Evolutionary conservation across 2,113 vertebrate species (phyloP).

Genomic region (Phalacrocorax carbo): DNA sequence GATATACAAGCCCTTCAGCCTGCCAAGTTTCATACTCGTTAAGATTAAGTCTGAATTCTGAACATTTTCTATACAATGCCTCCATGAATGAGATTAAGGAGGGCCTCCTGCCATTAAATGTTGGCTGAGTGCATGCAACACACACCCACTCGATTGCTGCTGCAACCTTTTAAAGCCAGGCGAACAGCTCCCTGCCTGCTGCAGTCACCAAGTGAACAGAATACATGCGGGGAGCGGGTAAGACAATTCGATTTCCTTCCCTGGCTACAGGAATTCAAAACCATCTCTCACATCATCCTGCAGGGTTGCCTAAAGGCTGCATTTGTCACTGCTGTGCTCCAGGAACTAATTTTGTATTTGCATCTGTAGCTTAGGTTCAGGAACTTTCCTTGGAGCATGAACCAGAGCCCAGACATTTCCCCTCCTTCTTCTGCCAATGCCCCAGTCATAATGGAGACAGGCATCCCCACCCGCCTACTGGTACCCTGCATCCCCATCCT

Average conservation of each 20-base stretch:
- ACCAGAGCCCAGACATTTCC: neutral
- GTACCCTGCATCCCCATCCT: neutral
- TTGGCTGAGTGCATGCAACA: neutral
- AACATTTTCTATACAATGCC: neutral
- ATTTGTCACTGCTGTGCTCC: neutral
- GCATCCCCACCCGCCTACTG: neutral
- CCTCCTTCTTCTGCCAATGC: neutral
- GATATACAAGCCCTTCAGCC: conserved; percentile 33
- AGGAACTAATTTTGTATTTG: fast-evolving
- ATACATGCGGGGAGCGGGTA: fast-evolving
- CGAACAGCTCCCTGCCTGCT: neutral
- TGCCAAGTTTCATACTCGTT: conserved; percentile 29
- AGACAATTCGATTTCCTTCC: neutral
- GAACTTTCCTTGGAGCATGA: neutral
- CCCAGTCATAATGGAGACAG: neutral
- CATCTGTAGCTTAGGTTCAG: neutral
- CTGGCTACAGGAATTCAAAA: neutral
- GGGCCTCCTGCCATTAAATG: neutral
- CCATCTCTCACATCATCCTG: neutral
- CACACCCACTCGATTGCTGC: neutral
- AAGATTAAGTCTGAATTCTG: neutral
- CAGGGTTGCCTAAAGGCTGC: fast-evolving
- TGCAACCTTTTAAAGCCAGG: neutral
- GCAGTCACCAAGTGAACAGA: neutral
- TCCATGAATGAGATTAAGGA: neutral